Evolutionary conservation across 2,888 invertebrate genomes (phyloP).

Genomic region (Callosobruchus maculatus): DNA sequence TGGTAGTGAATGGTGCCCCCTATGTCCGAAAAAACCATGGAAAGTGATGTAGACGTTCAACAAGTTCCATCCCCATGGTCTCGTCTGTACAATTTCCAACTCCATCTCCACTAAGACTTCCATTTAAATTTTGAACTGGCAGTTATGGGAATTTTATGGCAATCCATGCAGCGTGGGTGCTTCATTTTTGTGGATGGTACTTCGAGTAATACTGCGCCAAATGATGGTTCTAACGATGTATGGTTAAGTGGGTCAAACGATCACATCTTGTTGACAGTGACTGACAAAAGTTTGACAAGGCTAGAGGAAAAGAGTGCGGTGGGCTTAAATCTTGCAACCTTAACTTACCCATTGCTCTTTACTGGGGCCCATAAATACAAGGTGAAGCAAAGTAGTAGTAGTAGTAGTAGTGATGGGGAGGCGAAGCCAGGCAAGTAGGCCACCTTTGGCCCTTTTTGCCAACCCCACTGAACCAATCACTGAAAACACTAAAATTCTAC

Average conservation of each 20-base stretch:
- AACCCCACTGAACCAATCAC: too few relatives aligned
- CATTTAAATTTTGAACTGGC: conserved; percentile 26
- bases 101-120: conserved; percentile 41
- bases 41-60: conserved; percentile 33
- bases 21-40: conserved; percentile 27
- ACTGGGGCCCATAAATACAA: too few relatives aligned
- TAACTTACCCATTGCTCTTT: too few relatives aligned
- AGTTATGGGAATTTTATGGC: conserved; percentile 7
- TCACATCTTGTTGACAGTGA: neutral
- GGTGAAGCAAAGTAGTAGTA: too few relatives aligned
- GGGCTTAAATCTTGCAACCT: too few relatives aligned
- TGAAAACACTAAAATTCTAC: too few relatives aligned
- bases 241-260: neutral
- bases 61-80: conserved; percentile 39
- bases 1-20: conserved; percentile 29
- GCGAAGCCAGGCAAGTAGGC: too few relatives aligned
- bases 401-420: too few relatives aligned
- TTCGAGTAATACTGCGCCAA: neutral
- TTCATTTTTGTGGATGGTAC: neutral
- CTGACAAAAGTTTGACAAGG: too few relatives aligned
- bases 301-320: too few relatives aligned
- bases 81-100: conserved; percentile 35
- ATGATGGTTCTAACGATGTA: neutral
- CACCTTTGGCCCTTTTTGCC: too few relatives aligned
- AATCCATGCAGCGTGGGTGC: neutral